A percentile compares a stretch with the other conserved stretches of the same genome.
phyloP scores from a whole-genome alignment of 2,797 vertebrate species.

The Eulemur mongoz region DNA sequence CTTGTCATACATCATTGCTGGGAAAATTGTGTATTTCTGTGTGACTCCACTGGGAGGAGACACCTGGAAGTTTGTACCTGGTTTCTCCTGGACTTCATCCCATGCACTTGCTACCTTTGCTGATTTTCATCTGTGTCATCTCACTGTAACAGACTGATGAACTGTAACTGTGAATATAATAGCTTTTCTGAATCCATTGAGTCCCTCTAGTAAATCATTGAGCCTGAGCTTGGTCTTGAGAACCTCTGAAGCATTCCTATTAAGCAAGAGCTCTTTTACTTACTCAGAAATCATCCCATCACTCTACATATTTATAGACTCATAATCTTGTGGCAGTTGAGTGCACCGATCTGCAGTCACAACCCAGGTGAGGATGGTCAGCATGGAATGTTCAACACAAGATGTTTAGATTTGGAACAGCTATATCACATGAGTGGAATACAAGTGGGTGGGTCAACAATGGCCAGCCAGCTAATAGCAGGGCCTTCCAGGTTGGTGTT shows the following conservation, averaged over 20 bases:
- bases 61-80: neutral
- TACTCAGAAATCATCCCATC: neutral
- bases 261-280: neutral
- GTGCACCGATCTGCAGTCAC: neutral
- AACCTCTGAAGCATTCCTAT: neutral
- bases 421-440: neutral
- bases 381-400: neutral
- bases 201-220: neutral
- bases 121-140: neutral
- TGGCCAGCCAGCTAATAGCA: neutral
- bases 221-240: neutral
- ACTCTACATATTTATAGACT: neutral
- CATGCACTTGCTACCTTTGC: neutral
- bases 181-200: neutral
- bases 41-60: neutral
- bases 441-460: neutral
- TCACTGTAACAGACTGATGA: neutral
- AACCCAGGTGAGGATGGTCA: neutral
- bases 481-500: neutral
- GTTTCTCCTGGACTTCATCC: neutral
- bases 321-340: neutral
- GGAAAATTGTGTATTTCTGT: neutral
- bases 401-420: neutral
- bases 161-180: neutral
- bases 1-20: neutral